phyloP scores from a whole-genome alignment of 2,113 vertebrate species.

The Genyomyrus donnyi region DNA sequence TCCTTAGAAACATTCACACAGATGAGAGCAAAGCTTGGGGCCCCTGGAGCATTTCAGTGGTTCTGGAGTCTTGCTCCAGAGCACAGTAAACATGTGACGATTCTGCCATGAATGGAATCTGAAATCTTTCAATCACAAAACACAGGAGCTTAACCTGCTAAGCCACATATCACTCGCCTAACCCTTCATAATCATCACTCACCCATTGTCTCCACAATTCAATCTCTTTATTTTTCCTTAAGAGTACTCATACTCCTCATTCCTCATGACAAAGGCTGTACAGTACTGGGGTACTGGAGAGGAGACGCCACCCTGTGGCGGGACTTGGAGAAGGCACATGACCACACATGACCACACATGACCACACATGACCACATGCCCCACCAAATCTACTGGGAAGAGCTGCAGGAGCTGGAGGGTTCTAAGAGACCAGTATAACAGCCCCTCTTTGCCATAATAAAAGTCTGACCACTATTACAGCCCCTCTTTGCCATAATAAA shows the following conservation, averaged over 20 bases:
- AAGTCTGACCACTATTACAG: neutral
- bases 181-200: no score
- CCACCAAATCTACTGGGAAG: neutral
- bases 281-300: neutral
- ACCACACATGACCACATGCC: neutral
- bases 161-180: no score
- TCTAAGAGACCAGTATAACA: neutral
- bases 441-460: neutral
- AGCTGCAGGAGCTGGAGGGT: neutral
- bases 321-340: neutral
- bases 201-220: no score
- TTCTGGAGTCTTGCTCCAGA: no score
- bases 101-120: no score
- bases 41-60: no score
- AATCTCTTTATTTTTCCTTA: neutral
- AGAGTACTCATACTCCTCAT: neutral
- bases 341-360: neutral
- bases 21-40: neutral
- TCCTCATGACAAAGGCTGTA: neutral
- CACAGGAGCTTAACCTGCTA: no score
- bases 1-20: neutral
- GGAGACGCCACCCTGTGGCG: neutral
- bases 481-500: neutral
- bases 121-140: no score
- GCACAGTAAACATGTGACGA: no score